A percentile compares a stretch with the other conserved stretches of the same genome.
These are phyloP conservation scores for Corythornis vintsioides DNA, from an alignment of 2,113 vertebrate genomes.

Conservation along the genomic window DNA sequence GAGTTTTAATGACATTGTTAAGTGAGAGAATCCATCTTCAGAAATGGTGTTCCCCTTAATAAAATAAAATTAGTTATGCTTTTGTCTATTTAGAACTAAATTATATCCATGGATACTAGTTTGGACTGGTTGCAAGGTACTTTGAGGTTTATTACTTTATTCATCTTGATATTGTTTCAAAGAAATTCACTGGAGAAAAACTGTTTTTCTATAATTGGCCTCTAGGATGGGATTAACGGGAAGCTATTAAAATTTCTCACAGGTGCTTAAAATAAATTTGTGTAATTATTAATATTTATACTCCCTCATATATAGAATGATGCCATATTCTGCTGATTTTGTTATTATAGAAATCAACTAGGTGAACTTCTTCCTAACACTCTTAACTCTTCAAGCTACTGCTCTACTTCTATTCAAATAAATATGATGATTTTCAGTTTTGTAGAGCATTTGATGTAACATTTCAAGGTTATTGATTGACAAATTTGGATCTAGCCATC, in stretches of 20 bases:
- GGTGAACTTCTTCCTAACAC: background rate
- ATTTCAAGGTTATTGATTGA: background rate
- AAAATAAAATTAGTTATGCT: background rate
- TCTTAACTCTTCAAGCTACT: background rate
- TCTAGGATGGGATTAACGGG: background rate
- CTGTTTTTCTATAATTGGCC: background rate
- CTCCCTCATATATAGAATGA: background rate
- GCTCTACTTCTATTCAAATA: background rate
- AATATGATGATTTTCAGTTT: background rate
- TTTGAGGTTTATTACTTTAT: background rate
- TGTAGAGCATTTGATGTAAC: background rate
- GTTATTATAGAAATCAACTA: background rate
- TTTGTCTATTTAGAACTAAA: slow-evolving; percentile 1
- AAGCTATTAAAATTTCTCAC: background rate
- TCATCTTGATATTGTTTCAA: background rate
- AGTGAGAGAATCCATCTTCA: background rate
- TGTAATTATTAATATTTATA: background rate
- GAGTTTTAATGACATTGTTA: background rate
- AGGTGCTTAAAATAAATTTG: background rate
- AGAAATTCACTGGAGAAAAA: background rate
- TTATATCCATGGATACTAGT: background rate
- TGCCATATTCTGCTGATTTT: background rate
- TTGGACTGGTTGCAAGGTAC: background rate
- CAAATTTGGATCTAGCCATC: background rate
- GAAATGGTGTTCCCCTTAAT: background rate